These are phyloP conservation scores for Noctua comes DNA, from an alignment of 2,888 invertebrate species.

Conservation along the genomic window DNA sequence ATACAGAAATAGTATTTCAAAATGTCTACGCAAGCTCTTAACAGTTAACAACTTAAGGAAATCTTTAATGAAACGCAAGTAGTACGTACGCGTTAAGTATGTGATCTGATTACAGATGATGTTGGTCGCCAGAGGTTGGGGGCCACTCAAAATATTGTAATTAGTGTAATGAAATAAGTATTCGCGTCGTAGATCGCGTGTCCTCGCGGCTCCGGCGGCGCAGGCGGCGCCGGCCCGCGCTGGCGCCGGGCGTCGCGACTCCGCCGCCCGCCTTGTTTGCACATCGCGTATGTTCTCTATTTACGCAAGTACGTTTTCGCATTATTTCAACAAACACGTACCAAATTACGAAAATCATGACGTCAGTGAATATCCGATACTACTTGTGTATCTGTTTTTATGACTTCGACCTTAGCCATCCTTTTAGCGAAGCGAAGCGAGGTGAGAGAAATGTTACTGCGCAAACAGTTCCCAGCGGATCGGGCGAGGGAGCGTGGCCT, in stretches of 20 bases:
- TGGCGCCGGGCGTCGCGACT: constrained; percentile 81
- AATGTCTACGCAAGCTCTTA: background rate
- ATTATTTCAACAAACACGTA: constrained; percentile 82
- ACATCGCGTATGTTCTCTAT: constrained; percentile 85
- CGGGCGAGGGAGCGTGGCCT: constrained; percentile 16
- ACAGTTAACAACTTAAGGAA: constrained; percentile 28
- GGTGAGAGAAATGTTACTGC: constrained; percentile 45
- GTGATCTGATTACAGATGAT: constrained; percentile 60
- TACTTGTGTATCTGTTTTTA: constrained; percentile 62
- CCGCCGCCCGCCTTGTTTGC: constrained; percentile 81
- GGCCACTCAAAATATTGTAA: constrained; percentile 65
- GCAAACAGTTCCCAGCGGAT: constrained; percentile 29
- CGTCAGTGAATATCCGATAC: constrained; percentile 68
- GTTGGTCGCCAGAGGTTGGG: constrained; percentile 55
- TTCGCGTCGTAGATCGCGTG: constrained; percentile 71
- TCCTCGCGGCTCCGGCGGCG: constrained; percentile 72
- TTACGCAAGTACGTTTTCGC: constrained; percentile 84
- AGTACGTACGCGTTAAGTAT: constrained; percentile 27
- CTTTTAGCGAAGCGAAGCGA: constrained; percentile 46
- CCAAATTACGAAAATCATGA: constrained; percentile 76
- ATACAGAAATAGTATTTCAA: background rate
- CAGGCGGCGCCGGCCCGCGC: constrained; percentile 73
- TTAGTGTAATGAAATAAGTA: constrained; percentile 74
- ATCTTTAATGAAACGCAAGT: constrained; percentile 40
- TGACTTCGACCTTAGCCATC: constrained; percentile 54